Evolutionary conservation across 2,113 vertebrate species (phyloP), one percentile per base, ranked within the genome.

Genomic region (Dicentrarchus labrax): DNA sequence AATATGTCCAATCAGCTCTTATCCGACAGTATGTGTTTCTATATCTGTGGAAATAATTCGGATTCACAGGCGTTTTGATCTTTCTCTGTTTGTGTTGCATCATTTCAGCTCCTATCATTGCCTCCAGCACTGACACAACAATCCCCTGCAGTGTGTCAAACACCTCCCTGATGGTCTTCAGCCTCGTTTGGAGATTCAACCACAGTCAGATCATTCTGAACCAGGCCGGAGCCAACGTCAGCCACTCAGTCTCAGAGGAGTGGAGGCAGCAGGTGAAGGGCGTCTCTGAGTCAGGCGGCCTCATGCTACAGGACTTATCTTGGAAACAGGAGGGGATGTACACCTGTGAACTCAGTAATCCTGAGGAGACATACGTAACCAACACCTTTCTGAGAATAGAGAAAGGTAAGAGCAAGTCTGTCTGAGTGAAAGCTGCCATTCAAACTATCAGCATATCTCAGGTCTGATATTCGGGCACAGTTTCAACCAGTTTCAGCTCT

Each of bases 191-290:
- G 86, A 86, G 22, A 16, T 90, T 86, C 43, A 8, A 86, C 19
- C 8, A 77, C 48, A 70, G 6, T 21, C 22, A 80, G 15, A 13
- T 48, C 57, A 83, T 90, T 38, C 21, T 86, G 70, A 59, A 0
- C 12, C 4, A 22, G 24, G 22, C 15, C 69, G 2, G 4, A 0
- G 0, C 10, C 0, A 0, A 24, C 17, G 3, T 1, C 13, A 2
- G 41, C 9, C 2, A 2, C 45, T 12, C 1, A 0, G 9, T 51
- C 11, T 69, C 79, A 1, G 50, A 57, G 21, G 0, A 12, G 21
- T 93, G 92, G 93, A 19, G 3, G 16, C 10, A 36, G 24, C n/a
- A 72, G 0, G 91, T 92, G 56, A 62, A 84, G 76, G 6, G 1
- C 3, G 41, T 75, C 0, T 87, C 83, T 2, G 12, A 61, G 36